phyloP scores from a whole-genome alignment of 2,888 invertebrate species.

The Pheosia gnoma region DNA sequence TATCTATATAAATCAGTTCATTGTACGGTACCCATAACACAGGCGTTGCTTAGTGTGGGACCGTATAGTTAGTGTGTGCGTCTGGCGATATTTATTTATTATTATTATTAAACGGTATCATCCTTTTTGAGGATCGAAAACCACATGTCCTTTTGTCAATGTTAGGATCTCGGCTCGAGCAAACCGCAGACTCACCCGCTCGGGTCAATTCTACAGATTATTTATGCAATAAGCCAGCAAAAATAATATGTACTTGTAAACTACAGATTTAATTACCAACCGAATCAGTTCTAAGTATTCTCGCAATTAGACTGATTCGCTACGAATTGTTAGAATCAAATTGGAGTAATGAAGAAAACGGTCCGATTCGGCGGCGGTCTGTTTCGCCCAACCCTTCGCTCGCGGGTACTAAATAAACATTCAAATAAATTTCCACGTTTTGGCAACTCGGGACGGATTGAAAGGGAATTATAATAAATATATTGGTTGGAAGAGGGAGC shows the following conservation, averaged over 20 bases:
- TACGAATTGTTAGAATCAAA: constrained; percentile 26
- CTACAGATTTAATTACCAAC: neutral
- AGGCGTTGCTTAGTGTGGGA: too few species aligned
- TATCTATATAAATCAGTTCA: too few species aligned
- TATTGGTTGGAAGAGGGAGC: constrained; percentile 24
- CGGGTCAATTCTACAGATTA: neutral
- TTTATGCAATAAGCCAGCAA: neutral
- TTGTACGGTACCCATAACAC: too few species aligned
- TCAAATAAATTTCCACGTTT: constrained; percentile 26
- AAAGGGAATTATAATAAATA: constrained; percentile 38
- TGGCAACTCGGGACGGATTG: constrained; percentile 15
- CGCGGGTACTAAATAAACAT: constrained; percentile 21
- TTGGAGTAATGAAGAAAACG: constrained; percentile 30
- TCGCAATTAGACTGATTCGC: constrained; percentile 35
- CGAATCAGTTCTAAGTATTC: constrained; percentile 2
- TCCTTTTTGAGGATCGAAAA: too few species aligned
- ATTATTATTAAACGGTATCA: too few species aligned
- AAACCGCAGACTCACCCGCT: neutral
- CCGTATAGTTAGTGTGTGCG: too few species aligned
- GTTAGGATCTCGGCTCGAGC: too few species aligned
- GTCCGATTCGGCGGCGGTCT: constrained; percentile 5
- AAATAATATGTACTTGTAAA: neutral
- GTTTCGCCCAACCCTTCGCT: constrained; percentile 6
- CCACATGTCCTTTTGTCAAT: too few species aligned
- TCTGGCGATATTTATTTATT: too few species aligned